A percentile compares a stretch with the other conserved stretches of the same genome.
phyloP scores from a whole-genome alignment of 2,888 invertebrate species.

The Eilema caniola region DNA sequence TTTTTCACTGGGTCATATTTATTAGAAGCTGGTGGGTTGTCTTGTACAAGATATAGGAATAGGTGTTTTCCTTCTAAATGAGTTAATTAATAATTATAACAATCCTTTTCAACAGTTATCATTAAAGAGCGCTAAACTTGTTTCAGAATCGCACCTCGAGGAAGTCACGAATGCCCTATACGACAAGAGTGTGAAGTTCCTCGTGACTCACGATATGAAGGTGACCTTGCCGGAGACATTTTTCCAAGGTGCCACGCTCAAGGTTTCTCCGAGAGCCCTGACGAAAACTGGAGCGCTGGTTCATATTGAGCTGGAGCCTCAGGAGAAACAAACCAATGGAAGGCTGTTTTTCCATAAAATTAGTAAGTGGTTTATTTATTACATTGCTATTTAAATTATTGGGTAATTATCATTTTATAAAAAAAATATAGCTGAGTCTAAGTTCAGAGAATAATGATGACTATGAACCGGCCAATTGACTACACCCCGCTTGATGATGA shows the following conservation, averaged over 20 bases:
- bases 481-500: too few relatives aligned
- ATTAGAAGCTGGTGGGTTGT: too few relatives aligned
- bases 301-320: slow-evolving; percentile 90
- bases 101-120: too few relatives aligned
- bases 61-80: too few relatives aligned
- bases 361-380: slow-evolving; percentile 81
- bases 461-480: too few relatives aligned
- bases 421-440: too few relatives aligned
- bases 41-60: too few relatives aligned
- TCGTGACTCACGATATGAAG: slow-evolving; percentile 92
- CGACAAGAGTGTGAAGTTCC: slow-evolving; percentile 90
- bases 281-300: slow-evolving; percentile 92
- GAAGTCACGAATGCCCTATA: slow-evolving; percentile 91
- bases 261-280: slow-evolving; percentile 91
- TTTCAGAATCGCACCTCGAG: slow-evolving; percentile 89
- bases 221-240: slow-evolving; percentile 90
- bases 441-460: too few relatives aligned
- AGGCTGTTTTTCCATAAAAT: slow-evolving; percentile 90
- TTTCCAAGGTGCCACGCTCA: slow-evolving; percentile 91
- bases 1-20: too few relatives aligned
- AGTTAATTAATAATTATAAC: too few relatives aligned
- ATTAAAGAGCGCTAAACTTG: slow-evolving; percentile 5
- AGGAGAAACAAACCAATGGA: slow-evolving; percentile 80
- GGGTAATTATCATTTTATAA: too few relatives aligned
- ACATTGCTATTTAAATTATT: too few relatives aligned